Percentiles rank a stretch among this genome's conserved stretches.
Evolutionary conservation across 2,888 invertebrate species (phyloP).

Genomic region (Metalampra italica): DNA sequence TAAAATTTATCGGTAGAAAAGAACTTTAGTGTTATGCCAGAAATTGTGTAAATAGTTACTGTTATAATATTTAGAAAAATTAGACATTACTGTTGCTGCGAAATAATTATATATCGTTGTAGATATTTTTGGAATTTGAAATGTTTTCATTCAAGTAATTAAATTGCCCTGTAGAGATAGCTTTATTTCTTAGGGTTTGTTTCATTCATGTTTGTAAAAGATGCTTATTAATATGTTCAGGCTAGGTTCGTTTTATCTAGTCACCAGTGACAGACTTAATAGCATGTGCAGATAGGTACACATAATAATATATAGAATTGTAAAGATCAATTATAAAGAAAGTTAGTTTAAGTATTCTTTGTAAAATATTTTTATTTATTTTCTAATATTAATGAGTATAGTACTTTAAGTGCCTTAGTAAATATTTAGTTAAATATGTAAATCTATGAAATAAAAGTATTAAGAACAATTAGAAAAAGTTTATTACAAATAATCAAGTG

Average conservation of each 20-base stretch:
- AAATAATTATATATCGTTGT: conserved; percentile 39
- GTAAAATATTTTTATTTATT: conserved; percentile 1
- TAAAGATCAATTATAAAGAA: not conserved
- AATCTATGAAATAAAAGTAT: not conserved
- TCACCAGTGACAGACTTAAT: conserved; percentile 35
- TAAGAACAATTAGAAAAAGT: too few relatives aligned
- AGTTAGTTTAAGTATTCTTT: not conserved
- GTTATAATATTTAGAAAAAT: too few relatives aligned
- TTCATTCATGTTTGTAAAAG: not conserved
- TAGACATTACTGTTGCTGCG: not conserved
- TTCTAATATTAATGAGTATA: not conserved
- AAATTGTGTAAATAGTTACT: conserved; percentile 8
- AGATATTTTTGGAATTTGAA: conserved; percentile 34
- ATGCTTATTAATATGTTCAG: conserved; percentile 15
- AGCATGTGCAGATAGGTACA: not conserved
- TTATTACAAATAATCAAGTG: too few relatives aligned
- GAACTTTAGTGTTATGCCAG: conserved; percentile 8
- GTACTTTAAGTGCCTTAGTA: not conserved
- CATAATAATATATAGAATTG: not conserved
- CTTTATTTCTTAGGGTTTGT: conserved; percentile 4
- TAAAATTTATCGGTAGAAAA: conserved; percentile 80
- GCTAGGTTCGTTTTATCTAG: conserved; percentile 42
- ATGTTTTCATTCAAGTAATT: conserved; percentile 4
- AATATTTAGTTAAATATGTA: not conserved
- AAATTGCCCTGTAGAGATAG: not conserved